Evolutionary conservation across 2,797 vertebrate species (phyloP), one percentile per base, ranked within the genome.

Genomic region (Macroramphosus scolopax): DNA sequence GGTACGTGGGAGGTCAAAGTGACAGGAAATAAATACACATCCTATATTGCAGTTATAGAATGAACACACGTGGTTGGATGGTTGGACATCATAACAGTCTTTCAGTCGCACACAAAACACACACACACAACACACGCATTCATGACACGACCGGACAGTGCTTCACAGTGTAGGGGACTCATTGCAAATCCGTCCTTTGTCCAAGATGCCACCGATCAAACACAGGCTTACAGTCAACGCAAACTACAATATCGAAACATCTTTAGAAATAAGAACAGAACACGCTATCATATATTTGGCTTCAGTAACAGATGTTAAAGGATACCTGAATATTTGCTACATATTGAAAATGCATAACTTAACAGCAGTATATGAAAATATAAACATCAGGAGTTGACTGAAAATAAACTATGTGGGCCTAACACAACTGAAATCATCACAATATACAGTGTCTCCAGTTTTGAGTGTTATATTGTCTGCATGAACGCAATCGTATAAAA

Each of bases 251-350:
- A 59, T 51, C 50, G 52, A 70, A 66, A 80, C 53, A 37, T 59
- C 50, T 63, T 63, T 18, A 68, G 63, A 68, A 73, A 73, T 63
- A 77, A 41, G 41, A 77, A 71, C 51, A 71, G 60, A 82, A 77
- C 37, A 70, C n/a, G n/a, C n/a, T n/a, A n/a, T n/a, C 17, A 53
- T 46, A 70, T 87, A 87, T 89, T 89, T 90, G 86, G 88, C 71
- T 82, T 88, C 58, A 70, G 70, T 67, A 78, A 86, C 70, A 75
- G 66, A 82, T 72, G 63, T 79, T 75, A 82, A 77, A 83, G 76
- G 46, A 83, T 84, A 86, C 83, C 79, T 89, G 83, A 86, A 84
- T 84, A n/a, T 77, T 75, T 76, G 77, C 79, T 80, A 88, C 77
- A 69, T 68, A 66, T 77, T 40, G n/a, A 34, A 28, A 79, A 80